Evolutionary conservation across 2,888 invertebrate genomes (phyloP), one percentile per base, ranked within the genome.

Genomic region (Leptinotarsa peninsularis): DNA sequence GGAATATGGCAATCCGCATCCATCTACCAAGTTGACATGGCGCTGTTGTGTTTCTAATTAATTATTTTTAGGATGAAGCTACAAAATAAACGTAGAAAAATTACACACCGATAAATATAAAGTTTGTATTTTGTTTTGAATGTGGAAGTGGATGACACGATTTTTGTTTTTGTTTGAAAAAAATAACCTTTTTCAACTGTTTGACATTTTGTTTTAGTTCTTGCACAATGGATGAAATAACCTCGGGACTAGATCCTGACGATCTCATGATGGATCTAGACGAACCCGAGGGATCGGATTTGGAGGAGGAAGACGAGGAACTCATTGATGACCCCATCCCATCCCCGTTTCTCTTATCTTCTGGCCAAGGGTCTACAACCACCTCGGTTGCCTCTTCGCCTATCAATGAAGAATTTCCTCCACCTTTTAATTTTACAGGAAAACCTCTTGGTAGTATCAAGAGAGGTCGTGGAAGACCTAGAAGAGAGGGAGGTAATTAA

Each of bases 381-480:
- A 92, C 92, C 78, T 92, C 92, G 70, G 91, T 91, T 81, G 91
- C 92, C 18, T 92, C 92, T 33, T 92, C 92, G 27, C 89, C 89
- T 73, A 91, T 92, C 1, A 90, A 91, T 68, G 89, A 89, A 76
- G 89, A 89, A 84, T 91, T 92, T 74, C 91, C 93, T 49, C 90
- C 93, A 66, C 91, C 92, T 33, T 92, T 92, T 85, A 88, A 89
- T 79, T 90, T 90, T 81, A 89, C 90, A 76, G 91, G 92, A 50
- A 92, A 92, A 85, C 91, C 92, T 68, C 85, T 91, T 73, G 43
- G 43, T 43, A 91, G 93, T 71, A 91, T 95, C 79, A 95, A 95
- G 68, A 94, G 95, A 21, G 95, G 95, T 17, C 90, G 95, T 83
- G 95, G 95, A 10, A 90, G 95, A 83, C 95, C 95, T 15, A 91